A percentile compares a stretch with the other conserved stretches of the same genome.
phyloP scores from a whole-genome alignment of 2,113 vertebrate species.

The Diadophis punctatus region DNA sequence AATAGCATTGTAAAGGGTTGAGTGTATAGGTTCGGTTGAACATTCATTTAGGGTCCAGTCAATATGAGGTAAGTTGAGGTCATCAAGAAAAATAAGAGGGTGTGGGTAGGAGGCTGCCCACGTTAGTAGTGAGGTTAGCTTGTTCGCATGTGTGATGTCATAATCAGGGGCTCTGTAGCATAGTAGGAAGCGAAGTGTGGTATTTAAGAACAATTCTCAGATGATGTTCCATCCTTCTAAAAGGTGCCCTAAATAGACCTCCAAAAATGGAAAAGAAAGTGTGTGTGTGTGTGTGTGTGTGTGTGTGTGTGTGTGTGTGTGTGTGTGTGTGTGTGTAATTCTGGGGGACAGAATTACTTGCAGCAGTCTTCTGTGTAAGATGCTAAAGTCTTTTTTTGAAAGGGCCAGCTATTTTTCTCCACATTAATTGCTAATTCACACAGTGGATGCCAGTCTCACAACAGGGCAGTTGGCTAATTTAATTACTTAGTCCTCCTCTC shows the following conservation, averaged over 20 bases:
- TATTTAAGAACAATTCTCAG: too few species aligned
- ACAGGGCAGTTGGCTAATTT: constrained; percentile 24
- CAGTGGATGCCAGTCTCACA: background rate
- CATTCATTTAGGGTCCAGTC: too few species aligned
- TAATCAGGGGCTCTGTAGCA: too few species aligned
- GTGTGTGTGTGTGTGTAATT: background rate
- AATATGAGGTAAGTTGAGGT: too few species aligned
- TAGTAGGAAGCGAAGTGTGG: too few species aligned
- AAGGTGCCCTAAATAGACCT: background rate
- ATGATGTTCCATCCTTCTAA: background rate
- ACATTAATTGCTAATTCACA: constrained; percentile 22
- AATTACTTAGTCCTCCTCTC: constrained; percentile 19
- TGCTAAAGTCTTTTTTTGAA: background rate
- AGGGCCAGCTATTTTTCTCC: background rate
- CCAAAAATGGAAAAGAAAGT: background rate
- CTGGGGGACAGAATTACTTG: background rate
- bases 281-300: background rate
- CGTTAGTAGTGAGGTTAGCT: too few species aligned
- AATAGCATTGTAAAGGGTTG: too few species aligned
- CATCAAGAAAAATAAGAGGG: too few species aligned
- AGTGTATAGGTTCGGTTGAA: too few species aligned
- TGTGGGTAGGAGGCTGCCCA: too few species aligned
- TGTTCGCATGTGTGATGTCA: too few species aligned
- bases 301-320: background rate
- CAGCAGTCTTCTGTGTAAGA: background rate